Evolutionary conservation across 2,888 invertebrate genomes (phyloP), one percentile per base, ranked within the genome.

Genomic region (Perizoma flavofasciatum): DNA sequence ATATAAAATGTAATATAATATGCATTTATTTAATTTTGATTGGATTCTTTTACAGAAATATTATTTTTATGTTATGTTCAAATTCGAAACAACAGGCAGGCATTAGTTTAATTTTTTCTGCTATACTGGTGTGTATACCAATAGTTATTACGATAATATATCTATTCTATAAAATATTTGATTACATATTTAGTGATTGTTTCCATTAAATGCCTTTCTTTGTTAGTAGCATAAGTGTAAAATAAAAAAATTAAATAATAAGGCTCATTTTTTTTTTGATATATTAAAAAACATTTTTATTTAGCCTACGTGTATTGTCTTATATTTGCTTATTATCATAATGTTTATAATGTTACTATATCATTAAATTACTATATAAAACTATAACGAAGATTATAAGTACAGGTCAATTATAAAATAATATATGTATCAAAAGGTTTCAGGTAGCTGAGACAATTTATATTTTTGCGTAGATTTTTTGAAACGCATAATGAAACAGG

Each of bases 161-260:
- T 52, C 32, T 46, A 59, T 49, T 39, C 11, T 40, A 34, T 47
- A 5, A 10, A 52, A 48, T 52, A 43, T 58, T 49, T 46, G 22
- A 49, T 48, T 53, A 49, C 22, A 49, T 49, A 41, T 6, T 22
- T 62, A 64, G 59, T 64, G 59, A 64, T 68, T 67, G 67, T 67
- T 71, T 66, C 61, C 61, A 69, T 71, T 67, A 68, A 68, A 74
- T 77, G 80, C 76, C 79, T 81, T 79, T 70, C 67, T 62, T 68
- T 72, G 71, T 75, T 78, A 76, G 72, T 76, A 57, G 50, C 45
- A 66, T 83, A 81, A 79, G 81, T 81, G 74, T 81, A 81, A 69
- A 77, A 77, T 81, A 67, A 70, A 79, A 67, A 73, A 77, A 75
- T 77, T 78, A 77, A 79, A 69, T 69, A 68, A 67, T 7, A 52